Evolutionary conservation across 2,113 vertebrate species (phyloP).

Genomic region (Rhea pennata): DNA sequence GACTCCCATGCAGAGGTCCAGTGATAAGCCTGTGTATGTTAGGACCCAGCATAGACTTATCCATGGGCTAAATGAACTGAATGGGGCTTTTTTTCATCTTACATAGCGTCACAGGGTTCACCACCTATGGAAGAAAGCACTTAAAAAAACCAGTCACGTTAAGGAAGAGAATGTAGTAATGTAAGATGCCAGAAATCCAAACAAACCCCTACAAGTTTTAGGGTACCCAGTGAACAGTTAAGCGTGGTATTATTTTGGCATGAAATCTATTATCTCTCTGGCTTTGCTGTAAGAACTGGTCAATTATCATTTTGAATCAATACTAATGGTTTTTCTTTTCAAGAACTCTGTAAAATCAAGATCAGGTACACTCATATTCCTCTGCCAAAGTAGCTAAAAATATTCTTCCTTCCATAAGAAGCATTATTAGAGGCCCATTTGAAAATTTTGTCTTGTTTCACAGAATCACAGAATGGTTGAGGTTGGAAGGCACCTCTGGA

Average conservation of each 20-base stretch:
- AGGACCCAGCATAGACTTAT: neutral
- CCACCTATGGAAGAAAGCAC: neutral
- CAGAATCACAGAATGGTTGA: no score
- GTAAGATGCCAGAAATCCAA: neutral
- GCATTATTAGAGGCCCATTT: neutral
- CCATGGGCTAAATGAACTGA: neutral
- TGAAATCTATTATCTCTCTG: neutral
- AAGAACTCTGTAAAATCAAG: neutral
- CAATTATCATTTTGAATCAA: constrained; percentile 5
- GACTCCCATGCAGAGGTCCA: neutral
- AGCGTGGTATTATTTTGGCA: neutral
- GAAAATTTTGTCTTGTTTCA: neutral
- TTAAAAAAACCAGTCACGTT: neutral
- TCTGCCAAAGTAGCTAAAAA: neutral
- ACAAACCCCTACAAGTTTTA: neutral
- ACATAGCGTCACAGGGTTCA: neutral
- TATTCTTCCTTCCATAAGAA: neutral
- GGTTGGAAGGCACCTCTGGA: no score
- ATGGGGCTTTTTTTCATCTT: neutral
- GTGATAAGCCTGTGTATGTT: neutral
- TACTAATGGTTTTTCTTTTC: neutral
- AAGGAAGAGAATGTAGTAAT: neutral
- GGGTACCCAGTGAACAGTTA: neutral
- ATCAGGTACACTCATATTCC: neutral
- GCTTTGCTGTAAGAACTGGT: neutral